Base-by-base conservation (phyloP, 1,140 invertebrate species). In the Microplitis demolitor region DNA sequence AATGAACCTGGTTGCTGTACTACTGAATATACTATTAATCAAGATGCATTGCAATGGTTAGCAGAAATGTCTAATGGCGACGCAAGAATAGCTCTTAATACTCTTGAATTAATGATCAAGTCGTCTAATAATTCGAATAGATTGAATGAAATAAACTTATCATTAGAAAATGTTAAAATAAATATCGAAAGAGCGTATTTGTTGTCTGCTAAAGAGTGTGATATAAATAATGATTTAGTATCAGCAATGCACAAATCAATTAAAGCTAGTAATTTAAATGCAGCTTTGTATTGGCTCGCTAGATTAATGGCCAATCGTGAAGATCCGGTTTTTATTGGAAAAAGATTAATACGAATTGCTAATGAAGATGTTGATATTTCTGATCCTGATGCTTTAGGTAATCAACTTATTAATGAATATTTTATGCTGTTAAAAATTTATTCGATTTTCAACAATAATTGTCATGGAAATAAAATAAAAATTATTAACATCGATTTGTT, bases 181-280 rank as follows among this genome's bases (percentile, higher is more conserved):
- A 81, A 79, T 58, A 83, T 92, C 11, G 88, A 93, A 82, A 90
- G 90, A 77, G 90, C 91, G 16, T 92, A 93, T 80, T 88, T 94
- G 74, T 76, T 94, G 13, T 96, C 95, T 83, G 94, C 96, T 78
- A 89, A 90, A 71, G 90, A 91, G 82, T 94, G 94, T n/a, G 94
- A 96, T 72, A 92, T 95, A 80, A 94, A 96, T 85, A 96, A 95
- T 81, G 93, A 96, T 78, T 91, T 91, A 24, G 92, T 94, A 76
- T 96, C 94, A 11, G 94, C 94, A 0, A 85, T 96, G 50, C 94
- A 95, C 76, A 96, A 96, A 83, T 95, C 94, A 0, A 92, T 96
- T n/a, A 88, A 94, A 78, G 94, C 93, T 0, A 91, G 92, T 11
- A 92, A 95, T 82, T 91, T 91, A 54, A 94, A 94, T 86, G 95